Percentiles rank a stretch among this genome's conserved stretches.
Conservation (phyloP, 2,888 invertebrate species). For the Neria commutata region DNA sequence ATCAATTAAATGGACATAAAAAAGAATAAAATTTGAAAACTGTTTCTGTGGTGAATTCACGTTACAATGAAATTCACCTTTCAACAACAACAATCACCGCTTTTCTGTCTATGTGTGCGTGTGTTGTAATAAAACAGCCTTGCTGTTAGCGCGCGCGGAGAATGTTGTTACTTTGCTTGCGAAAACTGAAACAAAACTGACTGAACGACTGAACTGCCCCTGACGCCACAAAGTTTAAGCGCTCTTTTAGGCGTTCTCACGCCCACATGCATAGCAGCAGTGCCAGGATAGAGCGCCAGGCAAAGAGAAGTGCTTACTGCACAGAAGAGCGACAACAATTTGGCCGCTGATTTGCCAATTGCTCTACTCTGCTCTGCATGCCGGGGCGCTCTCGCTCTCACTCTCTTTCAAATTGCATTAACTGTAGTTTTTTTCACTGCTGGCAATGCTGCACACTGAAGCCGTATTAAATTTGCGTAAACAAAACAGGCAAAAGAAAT, state of each 20-base stretch:
- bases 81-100: too few species aligned
- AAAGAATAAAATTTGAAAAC: too few species aligned
- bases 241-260: not conserved
- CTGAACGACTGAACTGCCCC: not conserved
- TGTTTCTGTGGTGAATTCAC: too few species aligned
- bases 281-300: too few species aligned
- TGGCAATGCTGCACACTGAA: not conserved
- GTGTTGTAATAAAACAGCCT: too few species aligned
- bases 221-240: not conserved
- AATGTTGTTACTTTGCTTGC: not conserved
- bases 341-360: too few species aligned
- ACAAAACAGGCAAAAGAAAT: too few species aligned
- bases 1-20: too few species aligned
- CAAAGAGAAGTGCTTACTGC: too few species aligned
- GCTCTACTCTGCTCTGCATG: conserved; percentile 36
- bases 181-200: conserved; percentile 17
- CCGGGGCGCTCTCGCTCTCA: conserved; percentile 6
- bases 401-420: not conserved
- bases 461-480: not conserved
- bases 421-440: not conserved
- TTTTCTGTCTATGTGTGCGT: too few species aligned
- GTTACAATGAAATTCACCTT: too few species aligned
- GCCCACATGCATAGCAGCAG: not conserved
- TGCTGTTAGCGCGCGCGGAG: not conserved
- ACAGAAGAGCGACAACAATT: too few species aligned